A percentile compares a stretch with the other conserved stretches of the same genome.
Evolutionary conservation across 1,140 invertebrate species (phyloP).

Genomic region (Atta cephalotes): DNA sequence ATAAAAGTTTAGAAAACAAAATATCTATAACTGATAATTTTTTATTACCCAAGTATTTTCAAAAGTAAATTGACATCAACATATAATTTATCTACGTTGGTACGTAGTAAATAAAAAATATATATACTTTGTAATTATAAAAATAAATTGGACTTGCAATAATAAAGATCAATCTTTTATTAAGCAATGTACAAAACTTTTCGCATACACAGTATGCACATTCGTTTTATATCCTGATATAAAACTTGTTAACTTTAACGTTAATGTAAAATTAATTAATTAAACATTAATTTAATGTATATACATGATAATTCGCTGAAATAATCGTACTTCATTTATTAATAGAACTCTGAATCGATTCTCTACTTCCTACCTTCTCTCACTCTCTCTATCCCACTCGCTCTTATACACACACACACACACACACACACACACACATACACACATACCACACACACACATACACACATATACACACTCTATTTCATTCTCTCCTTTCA

Average conservation of each 20-base stretch:
- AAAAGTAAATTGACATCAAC: background rate
- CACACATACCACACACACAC: background rate
- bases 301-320: conserved; percentile 61
- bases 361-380: conserved; percentile 8
- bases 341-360: conserved; percentile 72
- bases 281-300: conserved; percentile 63
- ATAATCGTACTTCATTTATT: conserved; percentile 68
- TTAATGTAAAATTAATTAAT: conserved; percentile 72
- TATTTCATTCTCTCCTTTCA: background rate
- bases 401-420: no score
- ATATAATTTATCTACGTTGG: background rate
- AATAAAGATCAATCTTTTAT: conserved; percentile 57
- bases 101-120: background rate
- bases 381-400: conserved; percentile 16
- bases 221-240: conserved; percentile 65
- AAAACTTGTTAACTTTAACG: conserved; percentile 67
- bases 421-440: background rate
- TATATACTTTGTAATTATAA: conserved; percentile 7
- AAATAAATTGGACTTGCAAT: conserved; percentile 8
- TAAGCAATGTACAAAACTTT: conserved; percentile 70
- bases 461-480: background rate
- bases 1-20: background rate
- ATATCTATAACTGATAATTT: conserved; percentile 23
- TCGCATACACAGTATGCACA: conserved; percentile 79
- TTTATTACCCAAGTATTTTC: background rate